Evolutionary conservation across 2,888 invertebrate genomes (phyloP), one percentile per base, ranked within the genome.

Genomic region (Thumatha senex): DNA sequence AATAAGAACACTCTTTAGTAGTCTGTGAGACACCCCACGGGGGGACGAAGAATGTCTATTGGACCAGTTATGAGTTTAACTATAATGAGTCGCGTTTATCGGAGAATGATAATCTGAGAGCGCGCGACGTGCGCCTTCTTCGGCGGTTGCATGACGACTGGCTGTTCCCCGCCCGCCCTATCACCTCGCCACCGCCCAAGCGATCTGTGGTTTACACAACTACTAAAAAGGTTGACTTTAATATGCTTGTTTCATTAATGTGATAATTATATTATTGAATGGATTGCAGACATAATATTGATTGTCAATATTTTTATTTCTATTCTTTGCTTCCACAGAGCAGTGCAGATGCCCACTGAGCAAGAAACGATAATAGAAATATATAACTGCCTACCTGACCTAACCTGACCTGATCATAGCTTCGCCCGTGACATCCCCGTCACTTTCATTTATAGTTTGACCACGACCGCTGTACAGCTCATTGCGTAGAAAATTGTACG

Each of bases 111-210:
- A 11, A 12, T 42, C 10, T 24, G 29, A 53, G 33, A 40, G 46
- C 47, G 54, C 65, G 75, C 64, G 63, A 72, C 87, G 84, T 78
- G 73, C 77, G 60, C 61, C 74, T 56, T 51, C 64, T 48, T 42
- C 76, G 72, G 61, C 67, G 67, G 70, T 53, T 72, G 76, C 84
- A 82, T 82, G 72, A 72, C 82, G 77, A 89, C 88, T 89, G 83
- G 70, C 56, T 59, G 58, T 51, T 61, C 80, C 70, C 84, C 86
- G 86, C 86, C 88, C 86, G 86, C 86, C 87, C 84, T 73, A 82
- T 72, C 70, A 60, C 65, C 70, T 60, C 72, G 70, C 75, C 76
- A 73, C 80, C 89, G 89, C 89, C 88, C 88, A 82, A 84, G 65
- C 75, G 70, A 70, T 76, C 73, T 73, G 69, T 24, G 18, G 18